Percentiles rank a stretch among this genome's conserved stretches.
Conservation (phyloP, 2,888 invertebrate genomes). For the Xylota segnis region DNA sequence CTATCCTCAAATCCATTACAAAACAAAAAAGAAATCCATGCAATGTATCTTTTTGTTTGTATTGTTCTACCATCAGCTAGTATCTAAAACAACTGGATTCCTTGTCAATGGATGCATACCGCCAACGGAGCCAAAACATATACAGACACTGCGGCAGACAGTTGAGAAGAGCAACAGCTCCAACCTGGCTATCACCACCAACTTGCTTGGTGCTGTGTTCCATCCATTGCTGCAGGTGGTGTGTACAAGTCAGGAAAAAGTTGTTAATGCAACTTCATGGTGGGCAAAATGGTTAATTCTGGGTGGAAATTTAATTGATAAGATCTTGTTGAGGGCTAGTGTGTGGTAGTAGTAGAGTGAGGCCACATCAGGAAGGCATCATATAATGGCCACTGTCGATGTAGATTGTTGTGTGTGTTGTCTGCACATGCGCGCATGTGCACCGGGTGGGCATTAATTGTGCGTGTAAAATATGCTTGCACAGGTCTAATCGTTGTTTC, state of each 20-base stretch:
- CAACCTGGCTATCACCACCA: constrained; percentile 57
- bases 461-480: constrained; percentile 71
- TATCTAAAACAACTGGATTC: constrained; percentile 53
- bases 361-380: constrained; percentile 64
- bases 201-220: constrained; percentile 19
- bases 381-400: constrained; percentile 54
- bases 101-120: constrained; percentile 40
- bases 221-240: constrained; percentile 59
- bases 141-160: constrained; percentile 73
- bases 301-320: constrained; percentile 76
- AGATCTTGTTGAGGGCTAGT: constrained; percentile 73
- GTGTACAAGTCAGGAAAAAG: constrained; percentile 72
- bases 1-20: constrained; percentile 29
- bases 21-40: constrained; percentile 4
- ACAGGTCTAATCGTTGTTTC: constrained; percentile 53
- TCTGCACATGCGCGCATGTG: constrained; percentile 45
- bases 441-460: constrained; percentile 69
- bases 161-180: constrained; percentile 53
- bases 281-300: constrained; percentile 76
- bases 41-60: neutral
- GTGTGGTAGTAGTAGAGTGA: constrained; percentile 36
- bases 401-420: constrained; percentile 27
- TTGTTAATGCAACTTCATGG: constrained; percentile 76
- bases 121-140: constrained; percentile 52
- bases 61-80: neutral